A percentile compares a stretch with the other conserved stretches of the same genome.
Conservation (phyloP, 2,888 invertebrate genomes). For the Tortricodes alternella region DNA sequence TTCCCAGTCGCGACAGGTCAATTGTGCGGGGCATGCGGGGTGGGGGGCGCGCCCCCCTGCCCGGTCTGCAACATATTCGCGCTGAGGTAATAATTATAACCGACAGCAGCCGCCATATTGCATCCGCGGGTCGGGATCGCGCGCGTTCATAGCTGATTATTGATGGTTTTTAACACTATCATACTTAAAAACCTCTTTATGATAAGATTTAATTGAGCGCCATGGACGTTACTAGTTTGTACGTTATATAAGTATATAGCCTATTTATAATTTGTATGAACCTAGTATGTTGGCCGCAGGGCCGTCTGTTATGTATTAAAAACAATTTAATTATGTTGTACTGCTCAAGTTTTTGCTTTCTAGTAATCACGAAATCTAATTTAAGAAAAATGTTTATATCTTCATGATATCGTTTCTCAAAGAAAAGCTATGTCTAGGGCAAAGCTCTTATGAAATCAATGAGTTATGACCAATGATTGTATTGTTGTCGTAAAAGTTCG, state of each 20-base stretch:
- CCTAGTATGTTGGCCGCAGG: background rate
- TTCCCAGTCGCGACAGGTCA: too few relatives aligned
- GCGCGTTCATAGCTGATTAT: too few relatives aligned
- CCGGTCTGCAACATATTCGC: too few relatives aligned
- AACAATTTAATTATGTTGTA: constrained; percentile 34
- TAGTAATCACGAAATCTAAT: constrained; percentile 32
- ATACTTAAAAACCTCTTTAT: background rate
- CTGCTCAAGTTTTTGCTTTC: constrained; percentile 39
- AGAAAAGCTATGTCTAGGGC: constrained; percentile 44
- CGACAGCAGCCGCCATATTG: too few relatives aligned
- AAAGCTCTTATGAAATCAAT: constrained; percentile 45
- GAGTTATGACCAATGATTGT: constrained; percentile 34
- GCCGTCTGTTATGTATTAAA: constrained; percentile 22
- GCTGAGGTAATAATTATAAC: too few relatives aligned
- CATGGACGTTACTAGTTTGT: background rate
- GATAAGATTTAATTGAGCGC: background rate
- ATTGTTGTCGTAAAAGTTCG: constrained; percentile 56
- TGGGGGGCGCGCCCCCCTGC: too few relatives aligned
- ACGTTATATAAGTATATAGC: constrained; percentile 9
- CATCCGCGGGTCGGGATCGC: too few relatives aligned
- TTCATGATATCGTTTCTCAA: constrained; percentile 37
- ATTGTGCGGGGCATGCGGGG: too few relatives aligned
- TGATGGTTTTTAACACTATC: too few relatives aligned
- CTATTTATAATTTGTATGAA: constrained; percentile 15
- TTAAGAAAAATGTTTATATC: constrained; percentile 10